A percentile compares a stretch with the other conserved stretches of the same genome.
phyloP scores from a whole-genome alignment of 53 echinoderm and acorn worm genomes.

The Actinopyga echinites region DNA sequence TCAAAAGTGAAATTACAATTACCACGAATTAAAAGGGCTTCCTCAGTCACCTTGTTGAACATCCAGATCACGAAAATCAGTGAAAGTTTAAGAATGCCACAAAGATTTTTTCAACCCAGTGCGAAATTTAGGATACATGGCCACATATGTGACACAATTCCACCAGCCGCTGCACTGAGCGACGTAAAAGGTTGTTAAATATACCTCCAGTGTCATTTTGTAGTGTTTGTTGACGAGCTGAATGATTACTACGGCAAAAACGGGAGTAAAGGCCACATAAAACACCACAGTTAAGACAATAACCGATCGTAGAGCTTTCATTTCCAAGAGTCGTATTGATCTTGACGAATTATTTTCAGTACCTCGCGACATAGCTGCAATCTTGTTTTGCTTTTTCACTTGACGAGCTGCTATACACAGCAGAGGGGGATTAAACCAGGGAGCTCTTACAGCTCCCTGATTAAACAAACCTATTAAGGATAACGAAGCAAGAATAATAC shows the following conservation, averaged over 20 bases:
- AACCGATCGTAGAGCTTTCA: background rate
- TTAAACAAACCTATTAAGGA: background rate
- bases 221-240: background rate
- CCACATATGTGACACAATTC: background rate
- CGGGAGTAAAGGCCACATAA: background rate
- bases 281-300: background rate
- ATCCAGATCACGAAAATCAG: too few species aligned
- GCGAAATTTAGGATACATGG: slow-evolving; percentile 6
- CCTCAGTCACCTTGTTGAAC: too few species aligned
- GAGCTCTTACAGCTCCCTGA: too few species aligned
- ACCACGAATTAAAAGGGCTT: too few species aligned
- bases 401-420: background rate
- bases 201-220: too few species aligned
- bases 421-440: background rate
- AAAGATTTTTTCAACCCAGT: background rate
- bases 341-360: too few species aligned
- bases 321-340: background rate
- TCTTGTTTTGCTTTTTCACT: background rate
- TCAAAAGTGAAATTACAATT: too few species aligned
- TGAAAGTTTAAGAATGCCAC: background rate
- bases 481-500: background rate
- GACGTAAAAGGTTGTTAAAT: background rate
- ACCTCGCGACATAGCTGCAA: background rate
- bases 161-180: background rate
- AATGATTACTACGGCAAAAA: background rate